Evolutionary conservation across 2,888 invertebrate species (phyloP).

Genomic region (Lomographa bimaculata): DNA sequence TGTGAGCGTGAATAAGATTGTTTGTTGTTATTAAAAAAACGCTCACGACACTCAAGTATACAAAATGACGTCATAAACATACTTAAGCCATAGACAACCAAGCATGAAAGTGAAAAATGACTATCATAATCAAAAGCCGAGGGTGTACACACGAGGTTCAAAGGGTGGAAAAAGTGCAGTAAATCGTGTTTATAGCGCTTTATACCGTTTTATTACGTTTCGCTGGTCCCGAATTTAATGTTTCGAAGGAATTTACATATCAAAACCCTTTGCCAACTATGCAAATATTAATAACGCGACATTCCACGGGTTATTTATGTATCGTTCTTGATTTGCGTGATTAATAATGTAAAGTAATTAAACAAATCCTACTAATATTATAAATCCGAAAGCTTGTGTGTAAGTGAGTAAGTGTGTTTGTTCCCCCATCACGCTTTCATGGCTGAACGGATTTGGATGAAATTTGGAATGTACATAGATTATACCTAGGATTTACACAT

Average conservation of each 20-base stretch:
- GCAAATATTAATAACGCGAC: slow-evolving; percentile 36
- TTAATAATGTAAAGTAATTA: too few relatives aligned
- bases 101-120: slow-evolving; percentile 26
- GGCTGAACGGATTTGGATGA: too few relatives aligned
- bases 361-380: too few relatives aligned
- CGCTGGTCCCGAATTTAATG: slow-evolving; percentile 52
- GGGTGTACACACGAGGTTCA: slow-evolving; percentile 39
- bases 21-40: too few relatives aligned
- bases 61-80: slow-evolving; percentile 23
- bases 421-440: too few relatives aligned
- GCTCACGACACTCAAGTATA: slow-evolving; percentile 10
- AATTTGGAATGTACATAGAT: too few relatives aligned
- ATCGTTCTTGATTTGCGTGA: too few relatives aligned
- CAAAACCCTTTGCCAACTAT: slow-evolving; percentile 42
- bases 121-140: slow-evolving; percentile 50
- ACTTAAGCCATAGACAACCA: slow-evolving; percentile 32
- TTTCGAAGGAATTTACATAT: slow-evolving; percentile 66
- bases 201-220: slow-evolving; percentile 68
- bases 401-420: too few relatives aligned
- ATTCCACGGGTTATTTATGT: slow-evolving; percentile 2
- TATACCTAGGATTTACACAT: too few relatives aligned
- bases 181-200: slow-evolving; percentile 77
- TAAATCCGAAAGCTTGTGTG: too few relatives aligned
- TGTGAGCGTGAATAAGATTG: too few relatives aligned
- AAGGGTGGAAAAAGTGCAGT: slow-evolving; percentile 67